phyloP scores from a whole-genome alignment of 2,113 vertebrate species.

The Theropithecus gelada region DNA sequence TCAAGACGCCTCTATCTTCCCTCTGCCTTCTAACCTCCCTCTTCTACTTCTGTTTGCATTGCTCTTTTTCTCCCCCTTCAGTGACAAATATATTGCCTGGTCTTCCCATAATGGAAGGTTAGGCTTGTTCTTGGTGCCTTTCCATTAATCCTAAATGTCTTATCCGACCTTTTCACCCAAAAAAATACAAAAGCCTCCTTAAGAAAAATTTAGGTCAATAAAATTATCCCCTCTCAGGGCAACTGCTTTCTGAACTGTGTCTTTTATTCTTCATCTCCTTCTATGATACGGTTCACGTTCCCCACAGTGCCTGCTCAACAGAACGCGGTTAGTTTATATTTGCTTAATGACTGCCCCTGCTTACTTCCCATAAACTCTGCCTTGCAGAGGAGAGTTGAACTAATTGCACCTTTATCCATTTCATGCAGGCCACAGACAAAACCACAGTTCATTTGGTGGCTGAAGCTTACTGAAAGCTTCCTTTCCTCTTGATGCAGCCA shows the following conservation, averaged over 20 bases:
- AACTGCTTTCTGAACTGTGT: neutral
- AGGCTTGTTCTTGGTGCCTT: neutral
- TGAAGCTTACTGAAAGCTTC: constrained; percentile 64
- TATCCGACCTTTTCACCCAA: neutral
- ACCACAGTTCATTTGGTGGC: constrained; percentile 58
- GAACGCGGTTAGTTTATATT: constrained; percentile 54
- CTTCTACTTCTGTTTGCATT: neutral
- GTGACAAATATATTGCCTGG: neutral
- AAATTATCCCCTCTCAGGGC: neutral
- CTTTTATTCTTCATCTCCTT: constrained; percentile 29
- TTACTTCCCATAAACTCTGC: constrained; percentile 52
- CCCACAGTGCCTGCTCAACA: neutral
- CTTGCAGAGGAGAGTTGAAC: constrained; percentile 34
- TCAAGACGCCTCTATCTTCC: neutral
- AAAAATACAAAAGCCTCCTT: neutral
- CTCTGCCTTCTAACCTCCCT: neutral
- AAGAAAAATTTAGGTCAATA: neutral
- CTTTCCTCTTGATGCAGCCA: constrained; percentile 48
- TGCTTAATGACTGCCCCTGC: constrained; percentile 41
- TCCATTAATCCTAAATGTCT: neutral
- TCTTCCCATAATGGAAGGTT: neutral
- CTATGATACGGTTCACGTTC: neutral
- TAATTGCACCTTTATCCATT: constrained; percentile 56
- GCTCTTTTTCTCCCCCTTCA: neutral
- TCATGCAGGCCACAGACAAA: constrained; percentile 62